A percentile compares a stretch with the other conserved stretches of the same genome.
Evolutionary conservation across 2,888 invertebrate species (phyloP).

Genomic region (Stenichneumon culpator): DNA sequence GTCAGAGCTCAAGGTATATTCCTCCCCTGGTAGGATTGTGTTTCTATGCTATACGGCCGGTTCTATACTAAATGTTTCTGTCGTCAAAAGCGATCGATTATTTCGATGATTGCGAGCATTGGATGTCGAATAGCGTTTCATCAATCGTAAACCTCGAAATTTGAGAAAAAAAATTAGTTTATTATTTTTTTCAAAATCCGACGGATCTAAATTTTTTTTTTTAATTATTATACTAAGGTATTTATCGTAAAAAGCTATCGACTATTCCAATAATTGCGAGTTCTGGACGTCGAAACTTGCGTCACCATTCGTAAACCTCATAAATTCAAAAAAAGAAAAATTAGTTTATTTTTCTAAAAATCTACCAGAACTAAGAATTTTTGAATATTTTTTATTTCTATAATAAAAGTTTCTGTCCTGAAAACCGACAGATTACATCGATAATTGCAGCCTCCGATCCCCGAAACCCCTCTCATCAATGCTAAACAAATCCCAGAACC

Average conservation of each 20-base stretch:
- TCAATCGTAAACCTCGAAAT: background rate
- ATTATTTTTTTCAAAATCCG: background rate
- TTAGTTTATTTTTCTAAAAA: background rate
- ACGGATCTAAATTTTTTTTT: too few species aligned
- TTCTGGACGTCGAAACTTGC: background rate
- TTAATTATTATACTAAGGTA: background rate
- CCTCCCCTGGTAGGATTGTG: background rate
- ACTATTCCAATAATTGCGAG: conserved; percentile 31
- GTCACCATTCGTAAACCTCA: background rate
- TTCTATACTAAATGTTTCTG: conserved; percentile 11
- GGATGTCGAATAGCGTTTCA: background rate
- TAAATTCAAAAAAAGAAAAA: background rate
- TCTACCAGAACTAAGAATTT: background rate
- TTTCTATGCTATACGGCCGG: background rate
- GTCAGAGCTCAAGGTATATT: conserved; percentile 5
- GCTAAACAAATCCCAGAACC: too few species aligned
- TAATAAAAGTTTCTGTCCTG: too few species aligned
- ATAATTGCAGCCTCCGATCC: too few species aligned
- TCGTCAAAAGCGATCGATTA: conserved; percentile 28
- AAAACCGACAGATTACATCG: too few species aligned
- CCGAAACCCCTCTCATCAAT: too few species aligned
- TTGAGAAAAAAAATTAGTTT: background rate
- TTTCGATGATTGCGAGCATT: conserved; percentile 33
- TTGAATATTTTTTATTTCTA: too few species aligned
- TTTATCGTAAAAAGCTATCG: conserved; percentile 22